A percentile compares a stretch with the other conserved stretches of the same genome.
Conservation (phyloP, 2,797 vertebrate species). For the Agapornis canus region DNA sequence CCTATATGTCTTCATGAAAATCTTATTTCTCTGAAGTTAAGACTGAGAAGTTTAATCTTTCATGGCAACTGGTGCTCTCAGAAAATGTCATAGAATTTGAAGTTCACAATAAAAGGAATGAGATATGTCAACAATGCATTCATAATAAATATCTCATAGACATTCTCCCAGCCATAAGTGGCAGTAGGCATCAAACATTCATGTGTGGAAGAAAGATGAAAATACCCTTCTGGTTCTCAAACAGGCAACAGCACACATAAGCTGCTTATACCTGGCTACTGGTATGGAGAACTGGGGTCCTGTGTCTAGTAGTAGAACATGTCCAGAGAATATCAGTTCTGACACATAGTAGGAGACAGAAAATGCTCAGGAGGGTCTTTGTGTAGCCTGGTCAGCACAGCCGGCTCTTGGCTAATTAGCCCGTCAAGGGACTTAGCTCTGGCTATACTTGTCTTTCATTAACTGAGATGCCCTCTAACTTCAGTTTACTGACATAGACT, state of each 20-base stretch:
- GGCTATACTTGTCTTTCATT: not conserved
- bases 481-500: not conserved
- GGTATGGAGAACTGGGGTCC: not conserved
- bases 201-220: not conserved
- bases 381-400: not conserved
- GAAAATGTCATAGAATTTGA: not conserved
- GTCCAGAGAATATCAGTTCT: not conserved
- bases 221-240: not conserved
- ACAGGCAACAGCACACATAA: not conserved
- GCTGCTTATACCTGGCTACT: not conserved
- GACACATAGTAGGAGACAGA: not conserved
- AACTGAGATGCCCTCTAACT: not conserved
- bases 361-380: not conserved
- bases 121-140: not conserved
- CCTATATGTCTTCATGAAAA: not conserved
- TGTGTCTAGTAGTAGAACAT: not conserved
- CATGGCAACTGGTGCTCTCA: not conserved
- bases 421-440: not conserved
- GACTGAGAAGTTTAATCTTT: not conserved
- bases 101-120: not conserved
- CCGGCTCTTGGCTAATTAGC: constrained; percentile 30
- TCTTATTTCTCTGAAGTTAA: not conserved
- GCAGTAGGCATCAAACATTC: not conserved
- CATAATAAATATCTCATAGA: not conserved
- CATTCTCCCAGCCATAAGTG: not conserved